Base-by-base conservation (phyloP, 2,797 vertebrate genomes). In the Anguilla anguilla region DNA sequence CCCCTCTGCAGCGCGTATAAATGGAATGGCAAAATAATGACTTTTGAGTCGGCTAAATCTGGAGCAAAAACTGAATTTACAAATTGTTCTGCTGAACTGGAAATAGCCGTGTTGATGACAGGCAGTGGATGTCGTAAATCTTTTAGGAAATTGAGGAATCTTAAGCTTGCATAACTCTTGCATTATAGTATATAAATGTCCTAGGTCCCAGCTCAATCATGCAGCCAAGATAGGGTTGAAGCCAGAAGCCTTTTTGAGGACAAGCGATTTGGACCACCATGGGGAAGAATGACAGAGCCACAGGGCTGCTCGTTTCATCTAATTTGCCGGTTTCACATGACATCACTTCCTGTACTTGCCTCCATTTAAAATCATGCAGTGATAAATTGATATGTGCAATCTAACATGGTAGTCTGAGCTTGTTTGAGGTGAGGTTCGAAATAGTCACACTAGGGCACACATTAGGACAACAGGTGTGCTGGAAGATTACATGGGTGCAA, bases 1-100 rank as follows among this genome's bases (percentile, higher is more conserved):
- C 55, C 13, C 28, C 19, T 83, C 57, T 86, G 15, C 64, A 86
- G 25, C 31, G 57, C 77, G 46, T 35, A 82, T 28, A 67, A 51
- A 22, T 57, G 88, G 89, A 85, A n/a, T 6, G 49, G 74, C 25
- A 2, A 1, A 86, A 74, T 72, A 3, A 11, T 86, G 64, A 49
- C 59, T 7, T 87, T 86, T 67, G 59, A 43, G 74, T 64, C 10
- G 57, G 84, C 89, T 87, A 84, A 90, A 79, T 91, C 61, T 53
- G 46, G 86, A 88, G 85, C 59, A 57, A 35, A 87, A 19, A 28
- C 57, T 6, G 81, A 87, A 87, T 85, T 89, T 87, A 83, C 59
- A 86, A 72, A 57, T 84, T 11, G 79, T 88, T 87, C 83, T 79
- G 72, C n/a, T 51, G 69, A 64, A 57, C 84, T 86, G 57, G 43